These are phyloP conservation scores for Dendropsophus ebraccatus DNA, from an alignment of 2,113 vertebrate genomes.

Conservation along the genomic window DNA sequence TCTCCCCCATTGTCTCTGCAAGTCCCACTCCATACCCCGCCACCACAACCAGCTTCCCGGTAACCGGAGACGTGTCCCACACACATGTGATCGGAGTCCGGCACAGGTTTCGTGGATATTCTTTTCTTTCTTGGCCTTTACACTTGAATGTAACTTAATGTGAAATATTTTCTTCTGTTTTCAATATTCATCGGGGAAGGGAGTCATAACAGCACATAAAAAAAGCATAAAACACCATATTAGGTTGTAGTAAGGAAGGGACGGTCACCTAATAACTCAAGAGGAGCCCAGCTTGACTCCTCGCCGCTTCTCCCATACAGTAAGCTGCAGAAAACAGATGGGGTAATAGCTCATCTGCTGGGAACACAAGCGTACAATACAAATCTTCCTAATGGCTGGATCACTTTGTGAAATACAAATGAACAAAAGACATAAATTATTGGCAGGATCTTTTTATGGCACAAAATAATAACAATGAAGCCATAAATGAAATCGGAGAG, in stretches of 20 bases:
- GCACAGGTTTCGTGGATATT: neutral
- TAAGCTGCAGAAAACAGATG: conserved; percentile 51
- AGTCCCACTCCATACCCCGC: too few relatives aligned
- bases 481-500: conserved; percentile 57
- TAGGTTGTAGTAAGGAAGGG: conserved; percentile 40
- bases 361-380: conserved; percentile 42
- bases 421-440: conserved; percentile 56
- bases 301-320: conserved; percentile 30
- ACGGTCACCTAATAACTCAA: conserved; percentile 34
- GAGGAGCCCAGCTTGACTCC: conserved; percentile 23
- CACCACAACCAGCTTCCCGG: too few relatives aligned
- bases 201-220: conserved; percentile 24
- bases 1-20: too few relatives aligned
- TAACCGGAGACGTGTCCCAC: too few relatives aligned
- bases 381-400: conserved; percentile 49
- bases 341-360: conserved; percentile 50
- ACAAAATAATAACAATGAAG: conserved; percentile 52
- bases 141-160: neutral
- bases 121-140: neutral
- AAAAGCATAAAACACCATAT: conserved; percentile 33
- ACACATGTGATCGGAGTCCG: neutral
- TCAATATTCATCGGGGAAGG: conserved; percentile 8
- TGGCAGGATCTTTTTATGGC: conserved; percentile 52
- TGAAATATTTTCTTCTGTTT: conserved; percentile 17
- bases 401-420: conserved; percentile 47